These are phyloP conservation scores for Columba guinea DNA, from an alignment of 2,797 vertebrate species.

Conservation along the genomic window DNA sequence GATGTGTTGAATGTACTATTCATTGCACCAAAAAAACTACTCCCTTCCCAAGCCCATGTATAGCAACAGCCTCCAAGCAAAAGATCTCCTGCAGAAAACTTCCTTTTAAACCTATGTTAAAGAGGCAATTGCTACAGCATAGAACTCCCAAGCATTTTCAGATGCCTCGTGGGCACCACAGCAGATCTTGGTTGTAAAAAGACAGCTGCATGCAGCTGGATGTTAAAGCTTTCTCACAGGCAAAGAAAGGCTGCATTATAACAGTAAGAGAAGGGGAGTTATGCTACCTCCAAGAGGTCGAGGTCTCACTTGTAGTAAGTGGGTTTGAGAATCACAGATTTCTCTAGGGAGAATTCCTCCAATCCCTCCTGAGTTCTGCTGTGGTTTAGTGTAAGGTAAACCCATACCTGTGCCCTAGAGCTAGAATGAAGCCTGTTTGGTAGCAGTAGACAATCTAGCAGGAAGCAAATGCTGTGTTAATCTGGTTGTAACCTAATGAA, in stretches of 20 bases:
- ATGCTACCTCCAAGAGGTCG: not conserved
- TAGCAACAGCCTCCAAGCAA: not conserved
- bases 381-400: not conserved
- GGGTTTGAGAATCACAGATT: not conserved
- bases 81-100: not conserved
- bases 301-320: not conserved
- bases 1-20: not conserved
- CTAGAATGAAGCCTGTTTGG: not conserved
- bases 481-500: not conserved
- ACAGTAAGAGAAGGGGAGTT: not conserved
- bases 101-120: not conserved
- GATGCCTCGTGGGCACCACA: not conserved
- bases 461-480: not conserved
- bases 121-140: not conserved
- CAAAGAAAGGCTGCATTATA: constrained; percentile 32
- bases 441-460: not conserved
- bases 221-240: not conserved
- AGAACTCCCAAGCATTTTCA: not conserved
- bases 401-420: not conserved
- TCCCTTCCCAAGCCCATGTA: not conserved
- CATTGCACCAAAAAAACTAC: not conserved
- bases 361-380: not conserved
- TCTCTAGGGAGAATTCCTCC: not conserved
- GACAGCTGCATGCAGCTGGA: constrained; percentile 43
- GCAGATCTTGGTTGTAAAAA: not conserved